Base-by-base conservation (phyloP, 2,113 vertebrate species). In the Phoxinus phoxinus region DNA sequence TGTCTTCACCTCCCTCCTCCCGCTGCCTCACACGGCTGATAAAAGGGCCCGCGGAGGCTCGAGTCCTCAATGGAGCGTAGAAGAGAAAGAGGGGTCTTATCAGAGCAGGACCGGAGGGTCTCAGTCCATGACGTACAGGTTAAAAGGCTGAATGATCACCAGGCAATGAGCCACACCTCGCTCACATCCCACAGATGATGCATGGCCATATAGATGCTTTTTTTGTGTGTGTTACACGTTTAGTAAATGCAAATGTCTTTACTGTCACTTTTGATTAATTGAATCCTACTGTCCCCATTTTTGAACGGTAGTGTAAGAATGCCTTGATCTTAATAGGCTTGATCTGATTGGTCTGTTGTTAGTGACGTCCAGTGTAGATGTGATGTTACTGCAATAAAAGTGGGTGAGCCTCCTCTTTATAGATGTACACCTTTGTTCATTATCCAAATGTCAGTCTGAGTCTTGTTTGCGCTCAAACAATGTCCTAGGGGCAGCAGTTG, bases 371-470 rank as follows among this genome's bases (percentile, higher is more conserved):
- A 21, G 65, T 37, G 32, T 71, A 11, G 67, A 71, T 10, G 3
- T 3, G 30, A 71, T 71, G 32, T 48, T 25, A 75, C 37, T 15
- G n/a, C 51, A 35, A 23, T 77, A 58, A 58, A 23, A 58, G 9
- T 17, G 32, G 19, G 21, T 3, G 10, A 27, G 15, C 71, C 61
- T 74, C 17, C 37, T 81, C 73, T 82, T 72, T 19, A 71, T 51
- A 72, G 44, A 85, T 25, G 61, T 65, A 80, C 76, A 88, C 65
- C 75, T 76, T 86, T 83, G 87, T 86, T 86, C 87, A 86, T 88
- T 88, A 88, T 83, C 84, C 80, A 80, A 80, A 86, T 86, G 85
- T 75, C 85, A 88, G 58, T 84, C 85, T 72, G 65, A 80, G 81
- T n/a, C n/a, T n/a, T n/a, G n/a, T n/a, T n/a, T 75, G 84, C 63